Conservation (phyloP, 2,888 invertebrate species). For the Galeopsomyia nigrocyanea region DNA sequence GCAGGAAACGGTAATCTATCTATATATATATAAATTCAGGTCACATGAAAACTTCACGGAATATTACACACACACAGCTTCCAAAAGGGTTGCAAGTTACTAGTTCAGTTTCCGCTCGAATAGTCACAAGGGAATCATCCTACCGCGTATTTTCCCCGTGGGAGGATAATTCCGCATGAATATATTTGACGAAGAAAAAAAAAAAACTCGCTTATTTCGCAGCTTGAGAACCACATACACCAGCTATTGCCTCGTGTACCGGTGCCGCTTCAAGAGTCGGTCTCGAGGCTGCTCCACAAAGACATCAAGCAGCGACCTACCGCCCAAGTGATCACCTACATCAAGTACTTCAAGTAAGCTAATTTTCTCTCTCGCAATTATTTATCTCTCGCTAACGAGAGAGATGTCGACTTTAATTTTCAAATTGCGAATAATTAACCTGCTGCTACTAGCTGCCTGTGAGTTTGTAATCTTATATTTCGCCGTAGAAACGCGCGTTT, state of each 20-base stretch:
- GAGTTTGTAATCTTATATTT: no score
- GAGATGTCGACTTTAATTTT: no score
- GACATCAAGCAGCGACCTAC: constrained; percentile 91
- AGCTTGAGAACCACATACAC: constrained; percentile 86
- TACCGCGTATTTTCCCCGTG: not conserved
- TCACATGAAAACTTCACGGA: no score
- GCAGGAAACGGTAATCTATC: constrained; percentile 81
- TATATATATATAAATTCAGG: no score
- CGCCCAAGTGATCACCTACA: constrained; percentile 90
- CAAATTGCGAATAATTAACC: no score
- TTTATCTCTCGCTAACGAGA: no score
- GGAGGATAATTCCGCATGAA: constrained; percentile 7
- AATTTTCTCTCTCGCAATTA: not conserved
- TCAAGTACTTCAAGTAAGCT: constrained; percentile 87
- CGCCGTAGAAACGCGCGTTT: no score
- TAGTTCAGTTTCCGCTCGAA: constrained; percentile 13
- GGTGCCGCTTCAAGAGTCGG: constrained; percentile 88
- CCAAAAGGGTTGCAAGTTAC: constrained; percentile 25
- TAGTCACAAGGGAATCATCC: constrained; percentile 20
- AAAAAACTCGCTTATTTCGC: constrained; percentile 53
- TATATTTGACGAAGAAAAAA: not conserved
- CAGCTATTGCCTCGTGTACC: constrained; percentile 82
- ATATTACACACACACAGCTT: not conserved
- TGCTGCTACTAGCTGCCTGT: no score
- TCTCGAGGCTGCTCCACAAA: constrained; percentile 83